Percentiles rank a stretch among this genome's conserved stretches.
Evolutionary conservation across 2,888 invertebrate genomes (phyloP).

Genomic region (Andrena fulva): DNA sequence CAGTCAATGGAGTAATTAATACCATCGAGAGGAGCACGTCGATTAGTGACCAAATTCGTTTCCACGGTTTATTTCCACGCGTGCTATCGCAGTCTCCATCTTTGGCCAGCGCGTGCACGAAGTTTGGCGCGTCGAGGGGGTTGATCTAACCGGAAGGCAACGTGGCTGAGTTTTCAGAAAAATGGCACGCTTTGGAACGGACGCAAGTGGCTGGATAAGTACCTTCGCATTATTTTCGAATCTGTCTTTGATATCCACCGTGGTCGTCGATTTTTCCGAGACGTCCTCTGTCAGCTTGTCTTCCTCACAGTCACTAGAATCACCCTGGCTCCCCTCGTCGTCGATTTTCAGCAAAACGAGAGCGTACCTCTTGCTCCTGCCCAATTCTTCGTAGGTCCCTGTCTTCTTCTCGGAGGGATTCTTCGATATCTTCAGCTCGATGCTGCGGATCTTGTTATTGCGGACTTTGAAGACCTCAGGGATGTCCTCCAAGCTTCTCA

Average conservation of each 20-base stretch:
- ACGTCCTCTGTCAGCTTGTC: not conserved
- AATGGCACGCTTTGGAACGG: not conserved
- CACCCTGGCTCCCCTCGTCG: no score
- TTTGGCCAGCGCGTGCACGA: not conserved
- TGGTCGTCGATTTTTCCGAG: not conserved
- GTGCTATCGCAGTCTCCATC: not conserved
- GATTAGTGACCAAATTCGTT: constrained; percentile 76
- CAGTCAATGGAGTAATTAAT: constrained; percentile 85
- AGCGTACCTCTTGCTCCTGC: not conserved
- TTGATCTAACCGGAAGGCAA: constrained; percentile 13
- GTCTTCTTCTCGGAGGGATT: not conserved
- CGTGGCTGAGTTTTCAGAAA: not conserved
- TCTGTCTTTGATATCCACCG: no score
- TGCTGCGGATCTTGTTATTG: not conserved
- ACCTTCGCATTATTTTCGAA: constrained; percentile 10
- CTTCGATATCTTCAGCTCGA: not conserved
- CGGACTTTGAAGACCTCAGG: not conserved
- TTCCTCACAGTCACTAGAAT: not conserved
- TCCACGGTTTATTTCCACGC: constrained; percentile 63
- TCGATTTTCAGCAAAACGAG: not conserved
- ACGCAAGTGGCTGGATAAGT: no score
- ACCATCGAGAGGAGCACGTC: constrained; percentile 85
- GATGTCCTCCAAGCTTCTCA: constrained; percentile 37
- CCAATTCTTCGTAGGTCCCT: not conserved
- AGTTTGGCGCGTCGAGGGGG: not conserved